Conservation (phyloP, 2,888 invertebrate species). For the Linnaemya vulpina region DNA sequence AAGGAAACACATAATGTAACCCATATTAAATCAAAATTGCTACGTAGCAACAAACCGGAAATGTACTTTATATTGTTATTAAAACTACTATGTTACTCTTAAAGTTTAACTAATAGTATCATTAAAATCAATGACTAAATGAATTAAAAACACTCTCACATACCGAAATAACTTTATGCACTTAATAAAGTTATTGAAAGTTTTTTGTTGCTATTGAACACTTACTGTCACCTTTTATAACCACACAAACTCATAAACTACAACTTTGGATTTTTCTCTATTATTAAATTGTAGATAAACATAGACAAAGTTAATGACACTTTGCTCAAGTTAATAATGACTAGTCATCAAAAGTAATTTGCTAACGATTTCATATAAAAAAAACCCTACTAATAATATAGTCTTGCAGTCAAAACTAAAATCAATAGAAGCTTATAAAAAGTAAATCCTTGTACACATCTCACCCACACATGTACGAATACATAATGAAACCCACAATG, state of each 20-base stretch:
- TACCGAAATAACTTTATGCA: neutral
- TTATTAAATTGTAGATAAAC: neutral
- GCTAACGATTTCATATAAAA: slow-evolving; percentile 46
- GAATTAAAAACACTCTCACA: slow-evolving; percentile 32
- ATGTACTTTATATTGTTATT: neutral
- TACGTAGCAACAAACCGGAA: neutral
- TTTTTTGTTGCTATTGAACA: slow-evolving; percentile 16
- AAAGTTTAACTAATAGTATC: slow-evolving; percentile 27
- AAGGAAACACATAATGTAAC: neutral
- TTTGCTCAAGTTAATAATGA: slow-evolving; percentile 53
- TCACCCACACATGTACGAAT: neutral
- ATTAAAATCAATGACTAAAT: slow-evolving; percentile 68
- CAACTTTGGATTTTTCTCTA: neutral
- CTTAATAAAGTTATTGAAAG: slow-evolving; percentile 50
- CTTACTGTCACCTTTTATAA: slow-evolving; percentile 32
- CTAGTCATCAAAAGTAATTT: slow-evolving; percentile 68
- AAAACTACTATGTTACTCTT: slow-evolving; percentile 1
- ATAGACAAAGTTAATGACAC: slow-evolving; percentile 51
- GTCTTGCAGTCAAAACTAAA: slow-evolving; percentile 34
- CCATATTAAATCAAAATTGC: neutral
- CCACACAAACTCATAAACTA: neutral
- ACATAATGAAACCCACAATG: neutral
- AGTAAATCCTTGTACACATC: neutral
- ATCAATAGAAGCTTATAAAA: slow-evolving; percentile 19
- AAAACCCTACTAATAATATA: slow-evolving; percentile 34